Evolutionary conservation across 2,797 vertebrate genomes (phyloP), one percentile per base, ranked within the genome.

Genomic region (Takifugu rubripes): DNA sequence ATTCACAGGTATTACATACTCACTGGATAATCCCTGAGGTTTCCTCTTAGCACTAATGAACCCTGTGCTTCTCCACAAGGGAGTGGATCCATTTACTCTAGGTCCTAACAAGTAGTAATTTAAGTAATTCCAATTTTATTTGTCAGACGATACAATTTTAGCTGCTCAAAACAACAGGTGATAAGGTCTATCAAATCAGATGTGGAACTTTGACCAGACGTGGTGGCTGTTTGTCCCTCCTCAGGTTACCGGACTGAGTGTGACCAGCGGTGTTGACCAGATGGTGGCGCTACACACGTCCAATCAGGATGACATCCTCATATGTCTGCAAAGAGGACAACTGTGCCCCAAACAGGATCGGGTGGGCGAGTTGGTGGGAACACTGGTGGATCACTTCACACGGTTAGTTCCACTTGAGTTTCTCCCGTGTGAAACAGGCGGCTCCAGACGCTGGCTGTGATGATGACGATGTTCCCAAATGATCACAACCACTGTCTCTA

Each of bases 281-380:
- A 86, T 96, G 91, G 90, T 95, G 86, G 93, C 89, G 70, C 81
- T 97, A 1, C 95, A 97, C 76, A 92, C 89, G 1, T 70, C 77
- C 42, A 70, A 68, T 25, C 85, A 89, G 50, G 90, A 95, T 0
- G 93, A 94, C 45, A 24, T 96, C 6, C 84, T 94, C 24, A 81
- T 95, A 55, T 94, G 92, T 51, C 86, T 97, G 36, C 93, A 96
- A 76, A 81, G 79, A 52, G 92, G 79, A 47, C 66, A 86, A 59
- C 87, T 93, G 0, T 70, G 76, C 27, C 68, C 78, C 5, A 86
- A 87, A 47, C 92, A 92, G 77, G 93, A 94, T 73, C 91, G 94
- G 0, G 82, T 94, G 2, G 95, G 94, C 3, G 94, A 97, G 72
- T 84, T 97, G 66, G 92, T 97, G 79, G 95, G 95, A 1, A 59